Percentiles rank a stretch among this genome's conserved stretches.
Evolutionary conservation across 1,140 invertebrate species (phyloP).

Genomic region (Leptopilina boulardi): DNA sequence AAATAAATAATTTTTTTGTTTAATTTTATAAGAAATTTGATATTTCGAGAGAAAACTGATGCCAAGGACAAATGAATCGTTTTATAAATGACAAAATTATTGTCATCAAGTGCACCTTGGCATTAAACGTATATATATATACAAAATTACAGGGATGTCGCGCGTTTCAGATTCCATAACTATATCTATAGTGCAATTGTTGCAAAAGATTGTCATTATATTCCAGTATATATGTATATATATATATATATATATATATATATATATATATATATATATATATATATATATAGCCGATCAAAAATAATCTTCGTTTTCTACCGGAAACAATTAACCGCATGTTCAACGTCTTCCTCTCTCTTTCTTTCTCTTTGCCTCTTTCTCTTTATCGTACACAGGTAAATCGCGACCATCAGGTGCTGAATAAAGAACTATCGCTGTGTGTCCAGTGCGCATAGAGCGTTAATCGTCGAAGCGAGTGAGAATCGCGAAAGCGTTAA

Average conservation of each 20-base stretch:
- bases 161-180: neutral
- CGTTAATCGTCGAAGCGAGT: slow-evolving; percentile 54
- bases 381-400: neutral
- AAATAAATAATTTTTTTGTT: too few species aligned
- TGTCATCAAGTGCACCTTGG: neutral
- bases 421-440: neutral
- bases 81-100: neutral
- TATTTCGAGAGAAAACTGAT: neutral
- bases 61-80: neutral
- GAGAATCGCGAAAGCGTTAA: slow-evolving; percentile 63
- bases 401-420: slow-evolving; percentile 9
- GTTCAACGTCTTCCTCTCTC: slow-evolving; percentile 47
- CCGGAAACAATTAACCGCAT: slow-evolving; percentile 65
- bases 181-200: neutral
- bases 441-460: slow-evolving; percentile 41
- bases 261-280: too few species aligned
- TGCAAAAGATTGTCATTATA: slow-evolving; percentile 11
- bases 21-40: too few species aligned
- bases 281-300: slow-evolving; percentile 36
- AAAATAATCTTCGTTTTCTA: slow-evolving; percentile 60
- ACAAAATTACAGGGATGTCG: slow-evolving; percentile 11
- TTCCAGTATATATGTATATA: neutral
- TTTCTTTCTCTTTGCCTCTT: slow-evolving; percentile 38
- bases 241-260: too few species aligned
- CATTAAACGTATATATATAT: neutral